Base-by-base conservation (phyloP, 1,140 invertebrate genomes). In the Drosophila ohnishii region DNA sequence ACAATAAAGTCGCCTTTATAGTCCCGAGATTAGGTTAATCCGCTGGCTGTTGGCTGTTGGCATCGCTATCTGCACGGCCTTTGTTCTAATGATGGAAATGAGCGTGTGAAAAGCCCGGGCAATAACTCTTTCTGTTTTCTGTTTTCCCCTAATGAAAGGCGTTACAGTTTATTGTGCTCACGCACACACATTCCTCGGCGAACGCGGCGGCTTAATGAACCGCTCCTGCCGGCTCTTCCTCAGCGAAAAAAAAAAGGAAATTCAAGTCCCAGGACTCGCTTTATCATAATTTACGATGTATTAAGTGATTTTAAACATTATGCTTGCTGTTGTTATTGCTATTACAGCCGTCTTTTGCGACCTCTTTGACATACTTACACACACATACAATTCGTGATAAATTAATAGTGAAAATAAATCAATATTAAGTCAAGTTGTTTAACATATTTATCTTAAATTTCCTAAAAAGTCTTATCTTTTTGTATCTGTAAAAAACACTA, bases 221-320 rank as follows among this genome's bases (percentile, higher is more conserved):
- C 63, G 53, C 53, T 71, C 22, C 30, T 58, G 37, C n/a, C 56
- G 10, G 22, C 3, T n/a, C 25, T 28, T 9, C 5, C 9, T 34
- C 45, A 50, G 30, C 40, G 61, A 32, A 70, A 87, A 80, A 72
- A 69, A 82, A 40, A 25, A 57, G 63, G 53, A 76, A 69, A 60
- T 47, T 50, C 34, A 57, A 62, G 51, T 53, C 51, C 60, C 72
- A 48, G 32, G 34, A 35, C 72, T 28, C 34, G 69, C 60, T 75
- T 83, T 71, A 79, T 69, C 84, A 88, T 87, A 87, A 87, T 87
- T 87, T 87, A 87, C 84, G 85, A 87, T 78, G 84, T 78, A 87
- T 87, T 87, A 87, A 87, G 84, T 87, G 84, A 88, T 87, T 87
- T 87, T 80, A 88, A 87, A 62, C 75, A 84, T 87, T 56, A 82